These are phyloP conservation scores for Willisornis vidua DNA, from an alignment of 2,113 vertebrate genomes.

Conservation along the genomic window DNA sequence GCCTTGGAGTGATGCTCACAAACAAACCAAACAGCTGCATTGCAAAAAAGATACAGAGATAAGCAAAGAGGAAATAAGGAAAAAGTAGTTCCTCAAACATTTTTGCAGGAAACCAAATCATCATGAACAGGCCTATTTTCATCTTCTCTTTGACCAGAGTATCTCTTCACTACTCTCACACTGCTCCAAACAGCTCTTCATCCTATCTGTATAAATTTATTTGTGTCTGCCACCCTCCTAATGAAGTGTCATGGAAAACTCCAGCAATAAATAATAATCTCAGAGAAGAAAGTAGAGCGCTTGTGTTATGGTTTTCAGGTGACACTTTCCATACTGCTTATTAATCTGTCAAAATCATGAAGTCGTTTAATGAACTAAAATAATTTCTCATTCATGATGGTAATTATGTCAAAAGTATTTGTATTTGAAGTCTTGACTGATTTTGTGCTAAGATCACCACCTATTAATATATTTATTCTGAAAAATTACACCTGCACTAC, in stretches of 20 bases:
- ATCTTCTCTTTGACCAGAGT: not conserved
- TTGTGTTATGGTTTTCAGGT: not conserved
- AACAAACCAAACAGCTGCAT: not conserved
- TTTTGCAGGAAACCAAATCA: not conserved
- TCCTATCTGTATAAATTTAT: slow-evolving; percentile 2
- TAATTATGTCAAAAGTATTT: slow-evolving; percentile 19
- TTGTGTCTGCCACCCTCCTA: slow-evolving; percentile 33
- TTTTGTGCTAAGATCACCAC: not conserved
- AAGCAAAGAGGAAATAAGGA: fast-evolving
- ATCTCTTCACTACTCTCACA: not conserved
- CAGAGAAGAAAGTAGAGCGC: not conserved
- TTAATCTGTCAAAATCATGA: not conserved
- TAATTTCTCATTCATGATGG: not conserved
- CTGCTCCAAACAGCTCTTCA: not conserved
- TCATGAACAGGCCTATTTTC: not conserved
- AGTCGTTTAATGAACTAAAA: not conserved
- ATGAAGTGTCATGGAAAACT: slow-evolving; percentile 37
- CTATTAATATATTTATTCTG: not conserved
- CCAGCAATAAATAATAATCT: slow-evolving; percentile 15
- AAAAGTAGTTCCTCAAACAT: not conserved
- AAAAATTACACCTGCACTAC: not conserved
- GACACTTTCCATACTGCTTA: not conserved
- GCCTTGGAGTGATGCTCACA: not conserved
- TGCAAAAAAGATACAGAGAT: not conserved
- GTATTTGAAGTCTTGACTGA: not conserved